Percentiles rank a stretch among this genome's conserved stretches.
phyloP scores from a whole-genome alignment of 2,797 vertebrate species.

The Malacoraja senta region DNA sequence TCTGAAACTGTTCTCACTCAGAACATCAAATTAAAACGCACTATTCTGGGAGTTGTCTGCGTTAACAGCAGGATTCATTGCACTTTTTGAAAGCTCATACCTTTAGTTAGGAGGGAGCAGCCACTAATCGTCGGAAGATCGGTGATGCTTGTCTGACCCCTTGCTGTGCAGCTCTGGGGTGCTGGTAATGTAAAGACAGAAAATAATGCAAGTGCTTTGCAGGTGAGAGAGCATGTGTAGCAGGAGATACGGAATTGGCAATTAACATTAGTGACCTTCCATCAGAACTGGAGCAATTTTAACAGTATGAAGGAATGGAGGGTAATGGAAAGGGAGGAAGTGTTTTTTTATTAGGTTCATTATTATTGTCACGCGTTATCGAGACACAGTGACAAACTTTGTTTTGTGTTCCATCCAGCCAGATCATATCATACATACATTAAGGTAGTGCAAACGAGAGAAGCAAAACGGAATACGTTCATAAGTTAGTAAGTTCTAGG shows the following conservation, averaged over 20 bases:
- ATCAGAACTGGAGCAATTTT: not conserved
- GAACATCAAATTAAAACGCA: not conserved
- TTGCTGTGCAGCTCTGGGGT: not conserved
- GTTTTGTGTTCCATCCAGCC: too few species aligned
- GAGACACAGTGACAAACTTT: too few species aligned
- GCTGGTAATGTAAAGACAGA: not conserved
- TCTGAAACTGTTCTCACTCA: not conserved
- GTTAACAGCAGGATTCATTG: not conserved
- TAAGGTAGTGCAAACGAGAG: too few species aligned
- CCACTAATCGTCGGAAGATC: not conserved
- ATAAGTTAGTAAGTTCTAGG: too few species aligned
- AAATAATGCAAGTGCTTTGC: not conserved
- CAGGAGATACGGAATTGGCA: not conserved
- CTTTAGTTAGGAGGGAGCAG: not conserved
- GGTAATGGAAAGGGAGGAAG: not conserved
- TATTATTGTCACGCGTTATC: too few species aligned
- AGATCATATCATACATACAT: too few species aligned
- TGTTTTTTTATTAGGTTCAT: too few species aligned
- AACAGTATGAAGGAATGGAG: not conserved
- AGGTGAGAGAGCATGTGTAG: not conserved
- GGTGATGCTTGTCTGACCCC: not conserved
- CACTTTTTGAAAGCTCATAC: not conserved
- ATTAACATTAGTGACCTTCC: not conserved
- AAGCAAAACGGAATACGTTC: too few species aligned
- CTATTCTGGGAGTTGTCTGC: not conserved